Evolutionary conservation across 2,888 invertebrate species (phyloP).

Genomic region (Acleris laterana): DNA sequence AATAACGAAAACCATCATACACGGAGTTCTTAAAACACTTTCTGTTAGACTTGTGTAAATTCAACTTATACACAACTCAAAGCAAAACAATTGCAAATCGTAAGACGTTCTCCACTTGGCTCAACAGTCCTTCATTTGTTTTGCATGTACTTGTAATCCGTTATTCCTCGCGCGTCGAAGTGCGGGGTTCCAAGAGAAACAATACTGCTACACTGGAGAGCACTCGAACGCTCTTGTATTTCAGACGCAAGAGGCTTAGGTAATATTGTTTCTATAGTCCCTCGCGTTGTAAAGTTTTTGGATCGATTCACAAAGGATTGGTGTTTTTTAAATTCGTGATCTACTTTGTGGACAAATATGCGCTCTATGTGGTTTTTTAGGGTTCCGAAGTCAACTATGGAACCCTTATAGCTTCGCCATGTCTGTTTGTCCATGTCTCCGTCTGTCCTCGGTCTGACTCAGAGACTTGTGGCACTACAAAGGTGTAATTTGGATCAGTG

Average conservation of each 20-base stretch:
- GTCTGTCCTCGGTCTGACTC: too few relatives aligned
- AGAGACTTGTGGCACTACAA: too few relatives aligned
- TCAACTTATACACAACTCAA: not conserved
- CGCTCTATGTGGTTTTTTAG: too few relatives aligned
- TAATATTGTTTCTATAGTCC: constrained; percentile 13
- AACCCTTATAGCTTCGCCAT: too few relatives aligned
- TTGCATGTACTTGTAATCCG: constrained; percentile 12
- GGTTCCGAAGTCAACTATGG: too few relatives aligned
- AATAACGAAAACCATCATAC: too few relatives aligned
- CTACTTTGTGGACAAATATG: too few relatives aligned
- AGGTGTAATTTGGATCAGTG: too few relatives aligned
- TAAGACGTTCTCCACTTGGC: constrained; percentile 18
- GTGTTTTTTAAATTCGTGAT: too few relatives aligned
- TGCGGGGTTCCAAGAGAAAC: constrained; percentile 62
- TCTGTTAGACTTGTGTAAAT: not conserved
- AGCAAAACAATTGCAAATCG: constrained; percentile 12
- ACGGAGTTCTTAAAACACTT: too few relatives aligned
- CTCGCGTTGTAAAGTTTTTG: not conserved
- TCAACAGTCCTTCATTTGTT: constrained; percentile 26
- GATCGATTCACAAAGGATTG: not conserved
- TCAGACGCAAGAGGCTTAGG: constrained; percentile 14
- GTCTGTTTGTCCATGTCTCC: too few relatives aligned
- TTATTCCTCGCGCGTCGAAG: not conserved
- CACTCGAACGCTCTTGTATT: constrained; percentile 22
- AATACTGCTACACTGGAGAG: constrained; percentile 53